These are phyloP conservation scores for Crocuta crocuta DNA, from an alignment of 2,113 vertebrate species.

Conservation along the genomic window DNA sequence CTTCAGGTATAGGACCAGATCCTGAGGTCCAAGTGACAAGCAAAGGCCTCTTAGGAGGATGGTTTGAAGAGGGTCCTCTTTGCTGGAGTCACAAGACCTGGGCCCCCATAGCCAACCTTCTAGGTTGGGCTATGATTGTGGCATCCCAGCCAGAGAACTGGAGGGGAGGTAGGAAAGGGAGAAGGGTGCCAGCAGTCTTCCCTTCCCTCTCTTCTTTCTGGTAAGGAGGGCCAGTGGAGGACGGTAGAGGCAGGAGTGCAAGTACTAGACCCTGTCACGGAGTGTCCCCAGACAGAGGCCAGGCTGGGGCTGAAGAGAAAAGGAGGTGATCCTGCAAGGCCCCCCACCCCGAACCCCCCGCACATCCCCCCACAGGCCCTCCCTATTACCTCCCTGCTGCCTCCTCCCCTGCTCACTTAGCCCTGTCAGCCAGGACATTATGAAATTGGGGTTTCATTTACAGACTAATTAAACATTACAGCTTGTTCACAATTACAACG, in stretches of 20 bases:
- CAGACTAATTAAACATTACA: conserved; percentile 97
- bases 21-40: background rate
- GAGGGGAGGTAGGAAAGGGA: background rate
- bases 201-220: background rate
- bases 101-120: background rate
- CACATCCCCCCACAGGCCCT: conserved; percentile 80
- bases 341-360: background rate
- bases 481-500: conserved; percentile 93
- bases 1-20: background rate
- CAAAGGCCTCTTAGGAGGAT: background rate
- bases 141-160: background rate
- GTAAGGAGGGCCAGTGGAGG: background rate
- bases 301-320: conserved; percentile 9
- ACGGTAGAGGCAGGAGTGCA: background rate
- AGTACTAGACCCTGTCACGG: background rate
- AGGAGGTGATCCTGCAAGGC: conserved; percentile 83
- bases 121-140: background rate
- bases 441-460: conserved; percentile 93
- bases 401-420: conserved; percentile 89
- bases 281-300: background rate
- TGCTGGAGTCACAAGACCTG: background rate
- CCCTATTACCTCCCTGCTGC: conserved; percentile 86
- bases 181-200: background rate
- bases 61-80: background rate
- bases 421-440: conserved; percentile 90